Evolutionary conservation across 2,113 vertebrate species (phyloP), one percentile per base, ranked within the genome.

Genomic region (Lasiurus cinereus): DNA sequence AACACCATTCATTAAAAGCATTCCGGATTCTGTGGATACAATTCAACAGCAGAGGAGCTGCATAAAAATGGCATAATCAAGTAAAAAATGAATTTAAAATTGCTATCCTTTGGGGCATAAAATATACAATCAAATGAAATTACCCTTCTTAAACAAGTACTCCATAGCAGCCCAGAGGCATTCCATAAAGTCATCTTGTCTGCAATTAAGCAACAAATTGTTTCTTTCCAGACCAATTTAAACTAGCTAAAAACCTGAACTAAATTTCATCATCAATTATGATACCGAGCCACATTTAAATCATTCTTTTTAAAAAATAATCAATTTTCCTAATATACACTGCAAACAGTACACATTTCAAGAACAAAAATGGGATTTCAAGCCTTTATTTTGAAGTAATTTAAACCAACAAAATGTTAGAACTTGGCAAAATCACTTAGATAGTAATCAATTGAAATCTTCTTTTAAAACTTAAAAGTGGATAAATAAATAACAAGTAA

Each of bases 171-270:
- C 64, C 70, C 36, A 70, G 24, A 93, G 73, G 36, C 59, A 64
- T 91, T 91, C 46, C 62, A 77, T 33, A 84, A 74, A 77, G 46
- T 64, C 73, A 76, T 22, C 29, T 31, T 36, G 3, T 43, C 83
- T 93, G n/a, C 74, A 88, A 92, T 91, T 93, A 94, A 91, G 78
- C 52, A 93, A 78, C 64, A 69, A 88, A 21, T 39, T 39, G 39
- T 93, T 96, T 94, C 76, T 94, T n/a, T 92, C 27, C 86, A 94
- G 79, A 86, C n/a, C 59, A 85, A 87, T 90, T 87, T 85, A 93
- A 93, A 80, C 73, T 50, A 83, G 43, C 24, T 78, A 48, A 79
- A 90, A 97, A 92, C 74, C 89, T 56, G 36, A 90, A 66, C 74
- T 80, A 86, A 79, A 66, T 83, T 78, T 93, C 36, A 77, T 64